Evolutionary conservation across 2,888 invertebrate genomes (phyloP), one percentile per base, ranked within the genome.

Genomic region (Ypsolopha scabrella): DNA sequence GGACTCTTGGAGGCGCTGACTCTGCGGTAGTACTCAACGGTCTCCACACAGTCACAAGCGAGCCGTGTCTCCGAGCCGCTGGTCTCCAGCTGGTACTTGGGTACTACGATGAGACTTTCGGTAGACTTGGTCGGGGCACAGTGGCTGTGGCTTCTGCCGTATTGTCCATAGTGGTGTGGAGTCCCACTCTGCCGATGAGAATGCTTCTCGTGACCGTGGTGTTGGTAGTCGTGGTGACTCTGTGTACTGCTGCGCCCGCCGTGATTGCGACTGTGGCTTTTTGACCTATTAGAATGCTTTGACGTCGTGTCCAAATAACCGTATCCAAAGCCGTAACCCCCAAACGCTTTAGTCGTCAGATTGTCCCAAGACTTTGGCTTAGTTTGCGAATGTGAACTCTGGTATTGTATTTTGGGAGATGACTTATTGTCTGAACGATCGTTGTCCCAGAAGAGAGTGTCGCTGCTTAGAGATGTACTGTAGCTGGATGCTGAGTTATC

Each of bases 291-390:
- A 7, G 73, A 58, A 53, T 83, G 77, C 60, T 87, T 82, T 33
- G 67, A 69, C 46, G 68, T 80, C 0, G 93, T 92, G 62, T 94
- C 94, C 51, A 94, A 77, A 63, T 94, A 95, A 7, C 94, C 95
- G 64, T 94, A 95, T 1, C 95, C 95, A 62, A 94, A 95, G 3
- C 94, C 94, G 59, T 95, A 95, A 0, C 94, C 95, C 0, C 94
- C 94, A 58, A 94, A 92, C 0, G 93, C 92, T 78, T 94, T 95
- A 1, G 94, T 94, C 0, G 95, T 93, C 51, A 96, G 80, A 75
- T 95, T 95, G 68, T 95, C 95, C 95, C 95, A 95, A 0, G 95
- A 95, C 70, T 95, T 95, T 0, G 95, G 95, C 66, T 95, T 96
- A 0, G 70, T 75, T 51, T 86, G 77, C 57, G 80, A 82, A 54